Base-by-base conservation (phyloP, 2,888 invertebrate species). In the Elegia similella region DNA sequence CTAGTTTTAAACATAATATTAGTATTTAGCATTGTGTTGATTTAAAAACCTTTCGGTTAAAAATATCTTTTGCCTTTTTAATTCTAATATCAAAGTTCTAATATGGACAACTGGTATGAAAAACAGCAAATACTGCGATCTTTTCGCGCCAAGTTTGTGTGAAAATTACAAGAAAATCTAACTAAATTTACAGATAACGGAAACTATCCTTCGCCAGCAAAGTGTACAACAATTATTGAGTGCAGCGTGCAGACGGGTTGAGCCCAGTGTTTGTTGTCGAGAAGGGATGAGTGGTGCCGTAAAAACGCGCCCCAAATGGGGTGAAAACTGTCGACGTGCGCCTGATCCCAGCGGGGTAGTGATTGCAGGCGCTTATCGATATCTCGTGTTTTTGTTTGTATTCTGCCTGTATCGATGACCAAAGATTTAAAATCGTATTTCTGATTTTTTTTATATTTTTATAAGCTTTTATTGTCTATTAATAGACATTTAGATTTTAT, bases 321-420 rank as follows among this genome's bases (percentile, higher is more conserved):
- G 81, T 81, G 82, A 81, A 82, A 85, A 84, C 76, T 84, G 86
- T 80, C 78, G 78, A 83, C 79, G 76, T 70, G 73, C 70, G 72
- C 68, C 71, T 74, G 76, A 80, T 75, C 76, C 65, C 73, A 64
- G 62, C 62, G 62, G 58, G 57, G 66, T 61, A 70, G 68, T 64
- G 70, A 68, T 62, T 62, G 58, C 50, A 62, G 62, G 58, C 54
- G 65, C 52, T 59, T 66, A 64, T 66, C 71, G 70, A 75, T 73
- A 67, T 70, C 69, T 57, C 42, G 32, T 43, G 30, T 52, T 47
- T 46, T 43, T 48, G 16, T n/a, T 17, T 42, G 42, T 32, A 29
- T 13, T 38, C 3, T 16, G 16, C 16, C 15, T 52, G 10, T 15
- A 38, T 34, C 7, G 13, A 52, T 34, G 34, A 15, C 34, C 2